phyloP scores from a whole-genome alignment of 2,113 vertebrate genomes.

The Cyanoderma ruficeps region DNA sequence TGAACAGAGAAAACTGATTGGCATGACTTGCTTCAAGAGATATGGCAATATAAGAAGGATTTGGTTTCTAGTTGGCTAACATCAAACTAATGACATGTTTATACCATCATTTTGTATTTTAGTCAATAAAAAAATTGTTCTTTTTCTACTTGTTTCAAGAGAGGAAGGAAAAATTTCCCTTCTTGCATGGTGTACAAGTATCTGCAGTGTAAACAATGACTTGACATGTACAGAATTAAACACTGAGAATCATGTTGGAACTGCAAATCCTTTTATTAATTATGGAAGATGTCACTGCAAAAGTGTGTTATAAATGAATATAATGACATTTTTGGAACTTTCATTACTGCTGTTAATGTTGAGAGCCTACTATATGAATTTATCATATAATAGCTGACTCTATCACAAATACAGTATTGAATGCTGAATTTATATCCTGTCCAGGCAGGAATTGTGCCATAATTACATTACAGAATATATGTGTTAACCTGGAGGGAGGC shows the following conservation, averaged over 20 bases:
- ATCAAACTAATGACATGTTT: not conserved
- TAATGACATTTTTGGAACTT: not conserved
- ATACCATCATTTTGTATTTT: not conserved
- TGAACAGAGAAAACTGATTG: not conserved
- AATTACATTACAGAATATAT: not conserved
- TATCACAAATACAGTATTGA: not conserved
- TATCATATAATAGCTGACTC: not conserved
- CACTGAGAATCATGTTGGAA: not conserved
- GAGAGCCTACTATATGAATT: not conserved
- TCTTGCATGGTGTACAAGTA: not conserved
- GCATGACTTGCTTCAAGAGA: not conserved
- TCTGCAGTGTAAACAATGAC: not conserved
- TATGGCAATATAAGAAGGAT: not conserved
- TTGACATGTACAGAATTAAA: not conserved
- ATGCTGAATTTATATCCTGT: not conserved
- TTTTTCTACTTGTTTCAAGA: not conserved
- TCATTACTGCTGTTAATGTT: not conserved
- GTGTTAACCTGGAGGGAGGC: not conserved
- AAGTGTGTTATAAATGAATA: not conserved
- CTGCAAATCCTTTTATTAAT: not conserved
- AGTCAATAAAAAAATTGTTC: not conserved
- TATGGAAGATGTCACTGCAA: not conserved
- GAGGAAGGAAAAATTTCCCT: not conserved
- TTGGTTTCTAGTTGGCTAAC: not conserved
- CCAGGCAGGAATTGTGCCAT: not conserved